Percentiles rank a stretch among this genome's conserved stretches.
These are phyloP conservation scores for Piezodorus guildinii DNA, from an alignment of 1,140 invertebrate species.

Conservation along the genomic window DNA sequence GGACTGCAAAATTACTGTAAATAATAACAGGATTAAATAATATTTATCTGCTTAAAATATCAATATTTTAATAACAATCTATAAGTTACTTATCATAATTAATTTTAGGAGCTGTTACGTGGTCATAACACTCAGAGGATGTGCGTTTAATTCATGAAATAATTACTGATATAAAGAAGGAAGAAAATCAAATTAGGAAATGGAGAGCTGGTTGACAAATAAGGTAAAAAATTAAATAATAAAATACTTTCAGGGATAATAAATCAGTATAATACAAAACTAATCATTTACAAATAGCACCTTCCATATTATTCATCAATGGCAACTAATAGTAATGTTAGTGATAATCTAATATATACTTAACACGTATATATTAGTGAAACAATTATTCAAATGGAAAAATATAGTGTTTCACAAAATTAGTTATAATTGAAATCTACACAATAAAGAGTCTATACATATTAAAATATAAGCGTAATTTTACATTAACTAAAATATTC, in stretches of 20 bases:
- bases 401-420: constrained; percentile 11
- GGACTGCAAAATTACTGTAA: no score
- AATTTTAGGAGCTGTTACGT: no score
- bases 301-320: constrained; percentile 3
- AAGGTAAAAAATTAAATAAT: background rate
- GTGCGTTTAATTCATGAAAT: no score
- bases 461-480: constrained; percentile 14
- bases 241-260: background rate
- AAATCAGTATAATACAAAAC: constrained; percentile 6
- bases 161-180: no score
- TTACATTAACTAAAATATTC: background rate
- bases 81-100: no score
- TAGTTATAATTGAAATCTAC: background rate
- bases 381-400: constrained; percentile 3
- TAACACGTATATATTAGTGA: background rate
- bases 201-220: no score
- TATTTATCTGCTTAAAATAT: no score
- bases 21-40: no score
- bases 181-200: no score
- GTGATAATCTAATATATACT: background rate
- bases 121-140: no score
- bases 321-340: constrained; percentile 4
- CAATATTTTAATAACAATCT: no score
- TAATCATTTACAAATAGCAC: constrained; percentile 15
- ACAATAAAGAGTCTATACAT: background rate